phyloP scores from a whole-genome alignment of 2,113 vertebrate genomes.

The Sebastes fasciatus region DNA sequence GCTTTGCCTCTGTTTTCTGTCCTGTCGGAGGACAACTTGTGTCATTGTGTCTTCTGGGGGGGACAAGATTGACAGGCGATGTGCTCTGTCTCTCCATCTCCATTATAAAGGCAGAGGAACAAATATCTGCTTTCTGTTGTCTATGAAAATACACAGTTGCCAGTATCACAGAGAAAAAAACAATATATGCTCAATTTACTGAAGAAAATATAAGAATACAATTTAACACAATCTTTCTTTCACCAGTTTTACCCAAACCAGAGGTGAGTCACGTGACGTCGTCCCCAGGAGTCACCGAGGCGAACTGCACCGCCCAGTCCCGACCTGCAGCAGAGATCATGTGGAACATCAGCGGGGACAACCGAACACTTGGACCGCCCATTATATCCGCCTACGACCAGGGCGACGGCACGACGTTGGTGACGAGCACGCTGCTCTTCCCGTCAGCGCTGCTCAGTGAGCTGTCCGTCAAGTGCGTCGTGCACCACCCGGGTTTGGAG shows the following conservation, averaged over 20 bases:
- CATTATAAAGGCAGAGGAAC: conserved; percentile 17
- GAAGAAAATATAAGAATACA: neutral
- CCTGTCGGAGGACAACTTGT: conserved; percentile 33
- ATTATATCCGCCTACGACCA: conserved; percentile 50
- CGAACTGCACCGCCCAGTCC: conserved; percentile 82
- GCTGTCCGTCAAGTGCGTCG: conserved; percentile 73
- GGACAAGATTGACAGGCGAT: conserved; percentile 39
- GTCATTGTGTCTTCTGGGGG: neutral
- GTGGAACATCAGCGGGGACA: conserved; percentile 76
- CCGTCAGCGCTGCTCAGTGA: conserved; percentile 60
- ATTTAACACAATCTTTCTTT: neutral
- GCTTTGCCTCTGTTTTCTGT: conserved; percentile 34
- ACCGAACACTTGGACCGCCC: conserved; percentile 74
- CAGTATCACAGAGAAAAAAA: neutral
- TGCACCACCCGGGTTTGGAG: conserved; percentile 78
- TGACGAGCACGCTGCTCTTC: conserved; percentile 80
- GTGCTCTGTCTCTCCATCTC: conserved; percentile 26
- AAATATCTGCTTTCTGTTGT: conserved; percentile 43
- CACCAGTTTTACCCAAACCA: conserved; percentile 82
- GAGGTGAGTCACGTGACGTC: conserved; percentile 74
- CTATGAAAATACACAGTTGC: neutral
- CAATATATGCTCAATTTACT: neutral
- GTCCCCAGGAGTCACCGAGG: conserved; percentile 76
- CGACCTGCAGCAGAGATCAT: conserved; percentile 75
- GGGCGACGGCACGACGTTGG: conserved; percentile 80